Base-by-base conservation (phyloP, 1,140 invertebrate genomes). In the Trichomalopsis sarcophagae region DNA sequence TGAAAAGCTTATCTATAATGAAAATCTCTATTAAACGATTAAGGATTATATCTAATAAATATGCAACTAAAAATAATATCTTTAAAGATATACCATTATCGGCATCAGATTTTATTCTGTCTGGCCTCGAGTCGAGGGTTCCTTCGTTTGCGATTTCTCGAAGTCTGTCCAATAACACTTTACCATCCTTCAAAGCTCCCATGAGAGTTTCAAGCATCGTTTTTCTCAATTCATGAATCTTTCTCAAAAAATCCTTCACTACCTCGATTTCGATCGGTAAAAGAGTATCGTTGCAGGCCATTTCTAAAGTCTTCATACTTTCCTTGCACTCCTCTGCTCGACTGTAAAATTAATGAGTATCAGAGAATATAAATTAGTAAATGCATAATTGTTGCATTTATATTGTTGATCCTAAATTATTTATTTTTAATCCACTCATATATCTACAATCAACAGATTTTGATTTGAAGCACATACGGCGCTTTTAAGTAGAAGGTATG, bases 121-220 rank as follows among this genome's bases (percentile, higher is more conserved):
- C 95, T 40, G 96, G 96, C 87, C 96, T 93, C n/a, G 96, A 97
- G 88, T 97, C 96, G 50, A 96, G 91, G 14, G 95, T 95, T 85
- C 95, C 96, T 89, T 95, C 94, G 83, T 94, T 94, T 17, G 94
- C 94, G 82, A 97, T 92, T 91, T 96, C 95, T 86, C 94, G 94
- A 75, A 97, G 91, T 90, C 95, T 94, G 76, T 96, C 95, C 69
- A 98, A 90, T 69, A 98, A 92, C 44, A 94, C 93, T 89, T 97
- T 96, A n/a, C 97, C 97, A 87, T 97, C 95, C 89, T 97, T 96
- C 2, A 98, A 91, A 2, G 97, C 95, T 5, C 94, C 94, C 95
- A 97, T 97, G 2, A 97, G 94, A 4, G 95, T 93, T 86, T 97
- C 96, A 13, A 98, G 92, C 91, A 97, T 96, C 75, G 95, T 93